These are phyloP conservation scores for Drosophila sordidula DNA, from an alignment of 2,888 invertebrate genomes.

Conservation along the genomic window DNA sequence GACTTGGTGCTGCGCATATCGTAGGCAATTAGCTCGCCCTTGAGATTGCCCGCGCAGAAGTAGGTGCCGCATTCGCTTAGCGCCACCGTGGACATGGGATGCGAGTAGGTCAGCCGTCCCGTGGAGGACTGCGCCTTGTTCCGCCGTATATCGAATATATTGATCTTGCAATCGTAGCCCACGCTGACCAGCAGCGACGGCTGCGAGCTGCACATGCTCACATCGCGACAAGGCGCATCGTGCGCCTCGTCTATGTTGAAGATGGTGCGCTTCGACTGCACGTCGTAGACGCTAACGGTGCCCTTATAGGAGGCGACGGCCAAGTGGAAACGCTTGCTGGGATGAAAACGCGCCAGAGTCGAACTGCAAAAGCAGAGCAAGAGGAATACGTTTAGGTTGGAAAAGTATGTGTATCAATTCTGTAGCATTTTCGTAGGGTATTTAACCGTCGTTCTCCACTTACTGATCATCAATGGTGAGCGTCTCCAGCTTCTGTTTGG, in stretches of 20 bases:
- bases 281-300: constrained; percentile 81
- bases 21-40: constrained; percentile 83
- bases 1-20: constrained; percentile 82
- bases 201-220: constrained; percentile 79
- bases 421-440: too few relatives aligned
- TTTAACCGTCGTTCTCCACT: constrained; percentile 21
- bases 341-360: constrained; percentile 84
- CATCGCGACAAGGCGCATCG: constrained; percentile 83
- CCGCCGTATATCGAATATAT: constrained; percentile 83
- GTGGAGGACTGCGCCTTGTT: constrained; percentile 74
- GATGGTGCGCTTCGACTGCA: constrained; percentile 79
- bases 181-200: constrained; percentile 82
- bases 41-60: constrained; percentile 83
- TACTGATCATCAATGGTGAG: constrained; percentile 81
- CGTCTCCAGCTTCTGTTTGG: constrained; percentile 81
- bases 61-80: constrained; percentile 83
- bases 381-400: neutral
- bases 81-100: constrained; percentile 82
- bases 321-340: constrained; percentile 82
- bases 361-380: constrained; percentile 60
- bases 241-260: constrained; percentile 81
- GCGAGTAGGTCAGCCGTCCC: constrained; percentile 65
- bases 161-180: constrained; percentile 84
- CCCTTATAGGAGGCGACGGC: constrained; percentile 83
- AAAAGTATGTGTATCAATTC: too few relatives aligned